Base-by-base conservation (phyloP, 2,888 invertebrate species). In the Barypeithes pellucidus region DNA sequence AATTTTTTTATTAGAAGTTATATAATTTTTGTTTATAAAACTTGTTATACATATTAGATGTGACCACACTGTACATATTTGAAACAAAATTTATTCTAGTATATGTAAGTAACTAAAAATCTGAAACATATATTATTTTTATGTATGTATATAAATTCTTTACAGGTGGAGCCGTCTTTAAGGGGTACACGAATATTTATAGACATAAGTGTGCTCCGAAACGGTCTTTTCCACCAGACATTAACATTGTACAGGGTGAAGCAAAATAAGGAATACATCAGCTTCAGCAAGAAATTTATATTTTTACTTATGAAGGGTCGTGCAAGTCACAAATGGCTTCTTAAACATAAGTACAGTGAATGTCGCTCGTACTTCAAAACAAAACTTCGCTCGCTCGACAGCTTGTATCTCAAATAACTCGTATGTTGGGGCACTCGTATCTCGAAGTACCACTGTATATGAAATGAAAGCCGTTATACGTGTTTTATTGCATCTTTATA, bases 61-160 rank as follows among this genome's bases (percentile, higher is more conserved):
- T 67, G 67, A 59, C 59, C 67, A 67, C 39, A 57, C 59, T 67
- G 67, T 67, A 67, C n/a, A 67, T 67, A 67, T 12, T 20, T 54
- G 29, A 41, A 67, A 67, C 45, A 41, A 67, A 67, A 41, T 36
- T 41, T 60, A 60, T 60, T 60, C 60, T 60, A 43, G n/a, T n/a
- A n/a, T n/a, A n/a, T n/a, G n/a, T 60, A 60, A 43, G 43, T 60
- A 60, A 60, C 60, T 60, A 60, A 41, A 60, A 41, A 39, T 60
- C 41, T 60, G 43, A 43, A 57, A 43, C 12, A 41, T 41, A 59
- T 50, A n/a, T n/a, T 52, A 29, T 52, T 52, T 52, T 29, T 29
- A 29, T 52, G 29, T 52, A 29, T 29, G 43, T 43, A 52, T 52
- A 52, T 52, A 52, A 24, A 52, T 52, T 52, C 24, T 16, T 52